Base-by-base conservation (phyloP, 2,888 invertebrate genomes). In the Elysia crispata region DNA sequence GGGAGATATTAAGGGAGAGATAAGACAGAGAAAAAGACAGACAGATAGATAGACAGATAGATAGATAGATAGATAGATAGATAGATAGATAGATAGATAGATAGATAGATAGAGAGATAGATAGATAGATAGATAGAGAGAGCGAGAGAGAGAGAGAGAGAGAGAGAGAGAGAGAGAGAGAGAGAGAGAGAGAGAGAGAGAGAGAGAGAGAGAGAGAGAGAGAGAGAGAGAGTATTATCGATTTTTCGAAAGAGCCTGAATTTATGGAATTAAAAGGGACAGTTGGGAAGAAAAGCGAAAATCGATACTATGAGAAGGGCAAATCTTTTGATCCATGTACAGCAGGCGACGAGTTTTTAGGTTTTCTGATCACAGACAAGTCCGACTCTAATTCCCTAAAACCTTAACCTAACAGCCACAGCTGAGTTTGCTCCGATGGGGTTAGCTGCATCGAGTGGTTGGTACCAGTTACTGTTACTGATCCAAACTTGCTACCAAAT, bases 81-180 rank as follows among this genome's bases (percentile, higher is more conserved):
- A 67, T 11, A 67, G 67, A 67, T 33, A 41, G 67, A 54, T 30
- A 50, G 76, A 67, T 18, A 67, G 67, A 76, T 23, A 50, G 67
- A 50, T 30, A 76, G 76, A 67, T 15, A 67, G 67, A 67, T 18
- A 50, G 67, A 67, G 25, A 50, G 76, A 67, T 57, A 76, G 67
- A 67, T 57, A 50, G 67, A 50, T 49, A 67, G 76, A 20, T 25
- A 66, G 49, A 66, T 25, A 49, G 49, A 49, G 1, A 33, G 62
- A 49, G 13, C 64, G 64, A 49, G 1, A 49, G 41, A 66, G 3
- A 33, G 76, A 76, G 1, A 66, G 64, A 28, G 18, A 25, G 60
- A 31, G 8, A 30, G 25, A 33, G 18, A 13, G 18, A 31, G 28
- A 30, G 54, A 73, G 73, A 54, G 28, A 73, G 33, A 18, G 28